Evolutionary conservation across 2,888 invertebrate species (phyloP), one percentile per base, ranked within the genome.

Genomic region (Tuta absoluta): DNA sequence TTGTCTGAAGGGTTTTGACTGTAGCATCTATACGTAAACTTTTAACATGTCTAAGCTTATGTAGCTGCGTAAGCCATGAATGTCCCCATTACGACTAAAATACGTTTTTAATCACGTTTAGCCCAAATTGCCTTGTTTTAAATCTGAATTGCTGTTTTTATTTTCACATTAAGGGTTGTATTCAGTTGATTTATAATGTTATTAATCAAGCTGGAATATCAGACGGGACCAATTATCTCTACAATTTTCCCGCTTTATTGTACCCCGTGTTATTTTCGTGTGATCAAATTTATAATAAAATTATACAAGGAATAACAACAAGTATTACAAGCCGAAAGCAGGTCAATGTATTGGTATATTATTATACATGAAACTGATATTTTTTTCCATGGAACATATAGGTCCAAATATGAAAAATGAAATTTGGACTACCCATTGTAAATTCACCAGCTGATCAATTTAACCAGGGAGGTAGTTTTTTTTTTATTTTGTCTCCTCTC

Each of bases 171-270:
- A 68, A 66, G 48, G 67, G 66, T 49, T 65, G 67, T 67, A 70
- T 71, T 67, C 1, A 58, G 56, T 60, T 73, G 73, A 73, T 73
- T 73, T 72, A 73, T 71, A 71, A 67, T 68, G 69, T 70, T 72
- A 72, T 73, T 72, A 68, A 73, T 73, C 72, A 70, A 70, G 66
- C 73, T 72, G 68, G 62, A 71, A 72, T 73, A 73, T 73, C 73
- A 72, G 69, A 28, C 68, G 45, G 53, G 64, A 62, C 71, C 69
- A 72, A 72, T 70, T 72, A 70, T 69, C 68, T 68, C 65, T 66
- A 63, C 59, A 38, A 67, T 68, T 64, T 65, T 56, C 58, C 57
- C 38, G 67, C 65, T 63, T 69, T 66, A 64, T 67, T 64, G 66
- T 64, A 12, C 38, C 21, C 11, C 58, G 58, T 58, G 58, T 58